Conservation (phyloP, 2,888 invertebrate genomes). For the Macrosoma leucophasiata region DNA sequence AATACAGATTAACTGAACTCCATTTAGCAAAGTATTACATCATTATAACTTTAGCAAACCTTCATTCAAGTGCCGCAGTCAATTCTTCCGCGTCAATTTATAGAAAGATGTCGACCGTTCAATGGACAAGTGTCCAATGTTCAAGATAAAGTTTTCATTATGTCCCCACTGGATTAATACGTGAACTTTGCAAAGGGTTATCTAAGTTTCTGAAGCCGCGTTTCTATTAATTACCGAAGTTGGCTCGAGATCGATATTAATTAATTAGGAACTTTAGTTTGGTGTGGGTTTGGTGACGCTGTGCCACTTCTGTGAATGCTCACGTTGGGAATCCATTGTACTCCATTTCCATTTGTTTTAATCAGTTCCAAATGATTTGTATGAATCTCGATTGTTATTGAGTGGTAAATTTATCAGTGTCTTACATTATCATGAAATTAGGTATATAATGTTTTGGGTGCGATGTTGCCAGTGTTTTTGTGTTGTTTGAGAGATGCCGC, state of each 20-base stretch:
- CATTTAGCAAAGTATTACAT: too few relatives aligned
- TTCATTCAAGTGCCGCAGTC: too few relatives aligned
- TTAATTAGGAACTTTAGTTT: conserved; percentile 20
- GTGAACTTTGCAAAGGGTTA: conserved; percentile 64
- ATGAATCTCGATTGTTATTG: too few relatives aligned
- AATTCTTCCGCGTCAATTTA: too few relatives aligned
- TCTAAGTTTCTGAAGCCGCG: conserved; percentile 62
- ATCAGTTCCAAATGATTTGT: too few relatives aligned
- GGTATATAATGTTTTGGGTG: too few relatives aligned
- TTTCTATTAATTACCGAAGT: conserved; percentile 68
- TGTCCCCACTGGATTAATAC: conserved; percentile 59
- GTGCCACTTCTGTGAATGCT: conserved; percentile 3
- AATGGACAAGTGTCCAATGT: conserved; percentile 22
- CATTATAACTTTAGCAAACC: too few relatives aligned
- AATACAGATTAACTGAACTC: too few relatives aligned
- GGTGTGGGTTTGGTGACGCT: conserved; percentile 10
- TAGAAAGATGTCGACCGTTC: conserved; percentile 17
- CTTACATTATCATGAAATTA: too few relatives aligned
- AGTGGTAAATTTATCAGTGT: too few relatives aligned
- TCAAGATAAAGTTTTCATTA: conserved; percentile 50
- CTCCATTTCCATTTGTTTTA: conserved; percentile 4
- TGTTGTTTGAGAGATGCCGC: too few relatives aligned
- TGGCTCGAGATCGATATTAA: conserved; percentile 29
- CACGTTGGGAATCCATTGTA: conserved; percentile 1
- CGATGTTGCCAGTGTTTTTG: too few relatives aligned